Base-by-base conservation (phyloP, 2,797 vertebrate genomes). In the Smutsia gigantea region DNA sequence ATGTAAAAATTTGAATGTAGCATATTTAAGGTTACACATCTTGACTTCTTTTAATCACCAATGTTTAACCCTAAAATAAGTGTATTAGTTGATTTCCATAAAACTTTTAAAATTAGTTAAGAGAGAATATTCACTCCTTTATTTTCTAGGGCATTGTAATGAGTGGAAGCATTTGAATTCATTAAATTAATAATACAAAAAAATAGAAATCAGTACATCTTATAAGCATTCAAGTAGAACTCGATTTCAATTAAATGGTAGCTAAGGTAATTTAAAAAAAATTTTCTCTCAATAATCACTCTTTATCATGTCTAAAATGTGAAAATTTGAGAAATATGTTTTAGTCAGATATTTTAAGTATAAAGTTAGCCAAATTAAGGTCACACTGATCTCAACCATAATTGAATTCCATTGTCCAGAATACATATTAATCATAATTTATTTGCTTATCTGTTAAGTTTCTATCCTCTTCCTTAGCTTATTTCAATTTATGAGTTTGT, bases 1-100 rank as follows among this genome's bases (percentile, higher is more conserved):
- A 66, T 96, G 29, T 74, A n/a, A 91, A 93, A 81, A 55, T 71
- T 39, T 42, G 31, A 83, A 84, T 68, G 79, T 97, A 79, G 72
- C 74, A 61, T 85, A 92, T 11, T n/a, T 63, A 31, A 78, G 4
- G 2, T 93, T 77, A 18, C 5, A 69, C 93, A 91, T 93, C 21
- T 71, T 31, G 31, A 42, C 25, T 64, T 83, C 25, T 87, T 77
- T 34, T 11, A 13, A 71, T 78, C 15, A 74, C n/a, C 1, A 57
- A 59, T 77, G 2, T 49, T 82, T 66, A 85, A 75, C 1, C 14
- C 37, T 93, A 91, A 85, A 57, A 15, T 84, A 74, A 90, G 2
- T 46, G 9, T 53, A 75, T 29, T 49, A 34, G 1, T 82, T 83
- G 21, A 85, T 88, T 87, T 85, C 11, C 29, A 49, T 68, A 68